Conservation (phyloP, 2,797 vertebrate genomes). For the Pipistrellus nathusii region DNA sequence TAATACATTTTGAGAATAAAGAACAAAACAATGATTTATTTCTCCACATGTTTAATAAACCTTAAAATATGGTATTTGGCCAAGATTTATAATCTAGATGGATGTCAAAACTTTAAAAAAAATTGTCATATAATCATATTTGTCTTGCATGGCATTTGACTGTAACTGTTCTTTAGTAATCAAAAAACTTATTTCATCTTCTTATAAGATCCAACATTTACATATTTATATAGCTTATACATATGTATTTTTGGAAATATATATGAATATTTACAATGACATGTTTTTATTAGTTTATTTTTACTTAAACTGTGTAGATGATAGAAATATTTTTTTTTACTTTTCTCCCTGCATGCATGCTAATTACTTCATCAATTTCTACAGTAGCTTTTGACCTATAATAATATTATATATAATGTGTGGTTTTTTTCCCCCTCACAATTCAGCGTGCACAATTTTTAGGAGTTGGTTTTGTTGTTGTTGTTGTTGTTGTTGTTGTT, state of each 20-base stretch:
- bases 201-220: not conserved
- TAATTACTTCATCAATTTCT: conserved; percentile 2
- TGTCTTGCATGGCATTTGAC: not conserved
- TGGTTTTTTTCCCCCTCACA: not conserved
- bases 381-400: not conserved
- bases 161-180: not conserved
- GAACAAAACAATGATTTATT: not conserved
- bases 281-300: not conserved
- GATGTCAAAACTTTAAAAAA: not conserved
- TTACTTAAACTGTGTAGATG: not conserved
- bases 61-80: not conserved
- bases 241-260: not conserved
- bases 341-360: not conserved
- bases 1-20: not conserved
- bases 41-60: not conserved
- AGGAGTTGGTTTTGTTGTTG: not conserved
- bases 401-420: not conserved
- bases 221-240: not conserved
- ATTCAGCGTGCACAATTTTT: not conserved
- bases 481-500: not conserved
- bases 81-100: not conserved
- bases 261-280: not conserved
- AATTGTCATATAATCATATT: not conserved
- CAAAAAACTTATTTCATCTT: not conserved
- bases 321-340: not conserved